Conservation (phyloP, 1,140 invertebrate species). For the Danaus melanippus region DNA sequence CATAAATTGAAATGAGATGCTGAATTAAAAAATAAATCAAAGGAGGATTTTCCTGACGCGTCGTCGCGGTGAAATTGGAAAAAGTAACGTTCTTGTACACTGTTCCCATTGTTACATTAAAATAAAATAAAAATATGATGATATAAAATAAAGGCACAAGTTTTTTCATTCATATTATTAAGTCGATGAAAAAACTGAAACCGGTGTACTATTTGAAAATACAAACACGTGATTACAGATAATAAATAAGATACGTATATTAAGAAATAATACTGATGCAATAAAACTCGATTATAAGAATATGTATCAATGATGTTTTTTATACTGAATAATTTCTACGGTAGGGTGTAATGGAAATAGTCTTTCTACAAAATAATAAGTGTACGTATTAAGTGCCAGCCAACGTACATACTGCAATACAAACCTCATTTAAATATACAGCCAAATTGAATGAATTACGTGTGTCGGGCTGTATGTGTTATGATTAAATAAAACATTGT, state of each 20-base stretch:
- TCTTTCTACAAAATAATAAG: constrained; percentile 49
- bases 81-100: constrained; percentile 30
- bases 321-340: no score
- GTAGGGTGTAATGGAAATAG: constrained; percentile 26
- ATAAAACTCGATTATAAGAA: no score
- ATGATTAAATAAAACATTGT: no score
- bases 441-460: constrained; percentile 63
- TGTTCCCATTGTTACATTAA: constrained; percentile 22
- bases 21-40: constrained; percentile 71
- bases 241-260: no score
- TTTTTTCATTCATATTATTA: no score
- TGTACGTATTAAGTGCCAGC: constrained; percentile 52
- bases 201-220: no score
- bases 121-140: neutral
- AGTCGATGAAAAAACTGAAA: no score
- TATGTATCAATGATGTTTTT: no score
- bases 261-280: no score
- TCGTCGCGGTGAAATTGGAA: constrained; percentile 56
- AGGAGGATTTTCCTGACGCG: constrained; percentile 64
- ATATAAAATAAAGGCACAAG: no score
- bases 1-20: constrained; percentile 65
- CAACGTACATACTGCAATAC: constrained; percentile 46
- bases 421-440: constrained; percentile 65
- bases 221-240: no score
- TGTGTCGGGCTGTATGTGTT: neutral